Evolutionary conservation across 2,888 invertebrate species (phyloP).

Genomic region (Cephus sareptanus): DNA sequence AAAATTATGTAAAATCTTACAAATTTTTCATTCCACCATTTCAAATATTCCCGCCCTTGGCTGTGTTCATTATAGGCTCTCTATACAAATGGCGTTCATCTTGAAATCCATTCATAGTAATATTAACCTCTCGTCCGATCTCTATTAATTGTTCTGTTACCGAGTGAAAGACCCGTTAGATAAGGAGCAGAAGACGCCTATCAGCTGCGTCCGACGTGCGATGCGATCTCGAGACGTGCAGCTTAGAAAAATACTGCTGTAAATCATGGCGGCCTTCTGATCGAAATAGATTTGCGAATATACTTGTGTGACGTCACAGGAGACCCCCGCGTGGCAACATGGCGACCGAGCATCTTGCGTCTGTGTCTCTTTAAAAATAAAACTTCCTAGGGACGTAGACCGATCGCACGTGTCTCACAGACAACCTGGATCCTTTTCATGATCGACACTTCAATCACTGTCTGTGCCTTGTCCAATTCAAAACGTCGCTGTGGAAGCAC

Average conservation of each 20-base stretch:
- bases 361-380: constrained; percentile 5
- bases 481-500: background rate
- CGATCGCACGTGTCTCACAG: background rate
- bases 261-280: constrained; percentile 24
- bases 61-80: background rate
- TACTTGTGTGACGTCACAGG: constrained; percentile 20
- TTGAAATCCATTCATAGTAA: background rate
- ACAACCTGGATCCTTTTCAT: background rate
- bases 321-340: constrained; percentile 22
- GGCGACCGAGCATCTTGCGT: constrained; percentile 8
- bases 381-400: background rate
- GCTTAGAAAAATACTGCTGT: constrained; percentile 22
- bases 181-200: background rate
- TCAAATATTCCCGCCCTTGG: background rate
- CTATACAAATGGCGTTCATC: background rate
- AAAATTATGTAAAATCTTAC: background rate
- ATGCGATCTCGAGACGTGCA: background rate
- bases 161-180: background rate
- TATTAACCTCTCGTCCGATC: background rate
- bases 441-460: background rate
- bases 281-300: constrained; percentile 25
- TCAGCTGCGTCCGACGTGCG: background rate
- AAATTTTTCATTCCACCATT: too few species aligned
- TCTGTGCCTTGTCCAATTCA: background rate
- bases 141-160: background rate